phyloP scores from a whole-genome alignment of 1,140 invertebrate genomes.

The Zaprionus taronus region DNA sequence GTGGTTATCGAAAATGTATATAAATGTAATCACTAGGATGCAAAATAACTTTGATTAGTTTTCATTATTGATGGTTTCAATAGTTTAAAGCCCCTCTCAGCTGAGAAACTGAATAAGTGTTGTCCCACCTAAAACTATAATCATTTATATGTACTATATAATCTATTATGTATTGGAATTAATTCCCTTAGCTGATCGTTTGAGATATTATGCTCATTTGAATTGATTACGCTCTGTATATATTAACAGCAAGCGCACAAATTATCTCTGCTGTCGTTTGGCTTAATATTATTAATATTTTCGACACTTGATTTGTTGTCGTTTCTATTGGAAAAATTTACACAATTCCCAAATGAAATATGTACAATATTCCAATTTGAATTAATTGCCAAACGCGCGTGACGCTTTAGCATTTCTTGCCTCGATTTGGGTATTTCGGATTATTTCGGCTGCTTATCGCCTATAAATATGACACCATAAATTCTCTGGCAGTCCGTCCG shows the following conservation, averaged over 20 bases:
- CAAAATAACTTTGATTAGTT: background rate
- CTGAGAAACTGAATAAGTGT: background rate
- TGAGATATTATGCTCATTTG: slow-evolving; percentile 19
- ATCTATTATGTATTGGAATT: slow-evolving; percentile 4
- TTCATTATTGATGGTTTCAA: background rate
- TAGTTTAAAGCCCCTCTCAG: too few species aligned
- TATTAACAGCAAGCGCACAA: slow-evolving; percentile 36
- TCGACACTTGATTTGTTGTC: slow-evolving; percentile 71
- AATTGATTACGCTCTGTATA: slow-evolving; percentile 23
- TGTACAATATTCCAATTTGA: slow-evolving; percentile 70
- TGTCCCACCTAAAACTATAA: background rate
- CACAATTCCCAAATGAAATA: slow-evolving; percentile 70
- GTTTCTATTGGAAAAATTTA: slow-evolving; percentile 66
- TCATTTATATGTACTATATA: background rate
- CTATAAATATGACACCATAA: slow-evolving; percentile 62
- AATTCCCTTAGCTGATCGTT: background rate
- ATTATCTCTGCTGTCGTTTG: slow-evolving; percentile 51
- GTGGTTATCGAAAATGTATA: too few species aligned
- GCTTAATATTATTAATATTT: slow-evolving; percentile 62
- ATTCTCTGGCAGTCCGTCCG: slow-evolving; percentile 50
- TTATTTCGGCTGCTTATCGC: slow-evolving; percentile 57
- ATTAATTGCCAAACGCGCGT: slow-evolving; percentile 52
- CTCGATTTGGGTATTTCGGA: slow-evolving; percentile 17
- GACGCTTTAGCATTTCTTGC: background rate
- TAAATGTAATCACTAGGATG: too few species aligned